Evolutionary conservation across 2,888 invertebrate genomes (phyloP), one percentile per base, ranked within the genome.

Genomic region (Nysson spinosus): DNA sequence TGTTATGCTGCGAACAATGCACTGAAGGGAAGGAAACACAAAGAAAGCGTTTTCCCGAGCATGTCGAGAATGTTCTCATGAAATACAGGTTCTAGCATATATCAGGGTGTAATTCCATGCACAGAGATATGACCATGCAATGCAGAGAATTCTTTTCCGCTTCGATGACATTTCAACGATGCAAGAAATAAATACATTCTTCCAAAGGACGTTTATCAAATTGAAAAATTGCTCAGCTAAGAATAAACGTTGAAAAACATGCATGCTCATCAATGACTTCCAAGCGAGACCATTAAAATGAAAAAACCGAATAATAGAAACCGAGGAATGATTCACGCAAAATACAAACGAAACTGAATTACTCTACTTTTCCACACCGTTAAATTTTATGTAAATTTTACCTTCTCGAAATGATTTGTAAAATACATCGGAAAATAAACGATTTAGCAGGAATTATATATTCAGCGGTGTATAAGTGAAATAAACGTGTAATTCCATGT

Each of bases 131-230:
- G 22, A 3, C 3, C 39, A n/a, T 14, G 14, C 47, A 16, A n/a
- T 14, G 20, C 17, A 32, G 42, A 51, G 44, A 65, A 65, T 66
- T 58, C 66, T 65, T 55, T 58, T 42, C 54, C 30, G 40, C 54
- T 22, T 19, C 17, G 30, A n/a, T 24, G 34, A 50, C 54, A 55
- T 65, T 65, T 52, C 49, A 54, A 46, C 58, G 14, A 50, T 44
- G 54, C 44, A 28, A 49, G 50, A 64, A 54, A 54, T 54, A 58
- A 65, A 54, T n/a, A n/a, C n/a, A n/a, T n/a, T 46, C 58, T 22
- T 20, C 44, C 54, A 39, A 17, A 35, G 47, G 35, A 46, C 65
- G 46, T 28, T 65, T 55, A 64, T 55, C 50, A 58, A 55, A 58
- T 65, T 32, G 66, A 28, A 42, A 55, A 50, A 58, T 43, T 34